A percentile compares a stretch with the other conserved stretches of the same genome.
Evolutionary conservation across 1,140 invertebrate species (phyloP).

Genomic region (Teleogryllus occipitalis): DNA sequence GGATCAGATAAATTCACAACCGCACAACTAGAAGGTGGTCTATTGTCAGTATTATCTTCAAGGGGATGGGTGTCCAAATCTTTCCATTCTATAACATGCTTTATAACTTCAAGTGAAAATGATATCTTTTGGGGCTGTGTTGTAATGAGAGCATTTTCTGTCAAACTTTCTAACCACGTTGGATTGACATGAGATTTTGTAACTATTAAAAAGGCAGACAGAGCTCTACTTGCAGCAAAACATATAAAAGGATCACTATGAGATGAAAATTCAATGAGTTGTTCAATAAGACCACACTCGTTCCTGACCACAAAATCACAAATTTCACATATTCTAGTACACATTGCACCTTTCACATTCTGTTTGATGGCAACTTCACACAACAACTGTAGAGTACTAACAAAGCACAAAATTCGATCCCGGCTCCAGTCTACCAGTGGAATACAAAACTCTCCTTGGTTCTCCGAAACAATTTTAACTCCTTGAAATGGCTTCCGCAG

Average conservation of each 20-base stretch:
- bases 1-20: conserved; percentile 62
- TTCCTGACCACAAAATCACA: conserved; percentile 71
- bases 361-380: conserved; percentile 79
- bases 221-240: conserved; percentile 65
- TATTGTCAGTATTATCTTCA: conserved; percentile 50
- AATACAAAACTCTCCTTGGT: conserved; percentile 40
- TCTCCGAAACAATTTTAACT: conserved; percentile 30
- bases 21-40: conserved; percentile 42
- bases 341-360: conserved; percentile 68
- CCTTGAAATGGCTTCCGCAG: conserved; percentile 59
- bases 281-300: conserved; percentile 71
- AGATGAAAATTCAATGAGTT: conserved; percentile 68
- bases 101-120: conserved; percentile 74
- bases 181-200: conserved; percentile 70
- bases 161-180: conserved; percentile 62
- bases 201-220: conserved; percentile 73
- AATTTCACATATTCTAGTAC: conserved; percentile 64
- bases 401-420: conserved; percentile 61
- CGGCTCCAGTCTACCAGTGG: conserved; percentile 60
- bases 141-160: conserved; percentile 42
- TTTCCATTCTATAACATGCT: conserved; percentile 78
- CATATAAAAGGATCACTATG: conserved; percentile 71
- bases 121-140: conserved; percentile 65
- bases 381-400: conserved; percentile 71
- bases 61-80: conserved; percentile 72